These are phyloP conservation scores for Acronicta psi DNA, from an alignment of 2,888 invertebrate species.

Conservation along the genomic window DNA sequence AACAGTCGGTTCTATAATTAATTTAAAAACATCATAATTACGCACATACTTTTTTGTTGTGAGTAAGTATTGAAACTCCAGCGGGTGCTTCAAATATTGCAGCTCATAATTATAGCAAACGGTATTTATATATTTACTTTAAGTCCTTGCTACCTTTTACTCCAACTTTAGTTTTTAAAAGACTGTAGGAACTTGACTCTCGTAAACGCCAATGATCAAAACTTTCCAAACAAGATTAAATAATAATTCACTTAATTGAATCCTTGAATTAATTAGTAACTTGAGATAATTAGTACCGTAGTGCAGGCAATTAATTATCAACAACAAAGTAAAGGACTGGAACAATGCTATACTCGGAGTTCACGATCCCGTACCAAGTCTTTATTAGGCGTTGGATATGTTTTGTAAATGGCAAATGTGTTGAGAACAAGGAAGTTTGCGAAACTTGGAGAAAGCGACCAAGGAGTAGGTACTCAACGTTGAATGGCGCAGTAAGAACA, in stretches of 20 bases:
- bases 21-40: too few relatives aligned
- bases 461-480: constrained; percentile 68
- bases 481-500: constrained; percentile 79
- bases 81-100: not conserved
- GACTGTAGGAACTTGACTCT: constrained; percentile 14
- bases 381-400: constrained; percentile 76
- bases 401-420: constrained; percentile 81
- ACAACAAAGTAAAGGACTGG: constrained; percentile 64
- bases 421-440: constrained; percentile 78
- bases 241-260: constrained; percentile 43
- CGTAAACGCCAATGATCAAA: constrained; percentile 24
- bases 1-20: too few relatives aligned
- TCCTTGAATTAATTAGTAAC: constrained; percentile 39
- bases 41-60: too few relatives aligned
- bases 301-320: constrained; percentile 69
- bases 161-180: constrained; percentile 9
- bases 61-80: too few relatives aligned
- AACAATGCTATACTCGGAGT: constrained; percentile 72
- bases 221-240: constrained; percentile 39
- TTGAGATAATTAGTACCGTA: constrained; percentile 43
- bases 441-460: constrained; percentile 80
- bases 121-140: not conserved
- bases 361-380: constrained; percentile 71
- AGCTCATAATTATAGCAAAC: not conserved
- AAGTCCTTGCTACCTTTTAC: constrained; percentile 1